Evolutionary conservation across 2,113 vertebrate species (phyloP), one percentile per base, ranked within the genome.

Genomic region (Cebidichthys violaceus): DNA sequence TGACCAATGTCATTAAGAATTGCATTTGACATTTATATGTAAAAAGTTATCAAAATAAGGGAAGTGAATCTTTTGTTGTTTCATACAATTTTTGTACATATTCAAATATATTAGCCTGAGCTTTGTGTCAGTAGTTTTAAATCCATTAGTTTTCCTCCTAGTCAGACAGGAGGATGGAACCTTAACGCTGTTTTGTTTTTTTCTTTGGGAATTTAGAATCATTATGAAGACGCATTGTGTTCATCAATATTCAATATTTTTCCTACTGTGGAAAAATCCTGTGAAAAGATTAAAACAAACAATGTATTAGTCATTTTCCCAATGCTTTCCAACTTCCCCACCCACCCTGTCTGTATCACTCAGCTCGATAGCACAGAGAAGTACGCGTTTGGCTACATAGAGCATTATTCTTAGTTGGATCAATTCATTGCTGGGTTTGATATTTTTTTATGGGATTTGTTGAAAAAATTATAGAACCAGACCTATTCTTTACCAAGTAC

Each of bases 111-210:
- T 64, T 20, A 14, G 59, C 14, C 27, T 52, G 22, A 39, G 3
- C 35, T 55, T 35, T 61, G 20, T 82, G 27, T 65, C 33, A 41
- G 50, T 35, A 13, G 5, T 41, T 61, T 77, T 54, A 59, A 43
- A 41, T 31, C 24, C 9, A 33, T 76, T 72, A 3, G 4, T 72
- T 50, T 64, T 50, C n/a, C 22, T 31, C 70, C 39, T 52, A 43
- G n/a, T 54, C 41, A n/a, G 52, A 29, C 20, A 65, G 2, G 0
- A 65, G 5, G 18, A 66, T 39, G 11, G 13, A 71, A 31, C 31
- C 29, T 2, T 39, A 66, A 50, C 18, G 8, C 20, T 50, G 17
- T 20, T 50, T 50, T 14, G 0, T 43, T 14, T 4, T 20, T 33
- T 35, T 52, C 33, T 61, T 69, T 54, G 35, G 9, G 33, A n/a